Evolutionary conservation across 2,888 invertebrate species (phyloP).

Genomic region (Sarcophaga subvicina): DNA sequence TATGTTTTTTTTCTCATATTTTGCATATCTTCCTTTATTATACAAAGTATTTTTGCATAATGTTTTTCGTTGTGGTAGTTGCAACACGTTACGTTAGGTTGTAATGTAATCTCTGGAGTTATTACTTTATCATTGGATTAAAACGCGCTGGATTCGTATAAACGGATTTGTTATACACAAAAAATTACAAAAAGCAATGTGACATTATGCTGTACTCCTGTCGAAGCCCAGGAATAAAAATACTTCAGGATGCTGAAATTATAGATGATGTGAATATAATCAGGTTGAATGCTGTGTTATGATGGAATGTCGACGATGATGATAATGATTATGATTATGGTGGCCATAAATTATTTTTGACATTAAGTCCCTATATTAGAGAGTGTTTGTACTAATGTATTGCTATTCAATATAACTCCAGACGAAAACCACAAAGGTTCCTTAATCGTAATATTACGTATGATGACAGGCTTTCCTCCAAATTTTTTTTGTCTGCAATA

Average conservation of each 20-base stretch:
- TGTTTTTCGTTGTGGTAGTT: not conserved
- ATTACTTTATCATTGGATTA: no score
- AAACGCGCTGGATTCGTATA: slow-evolving; percentile 68
- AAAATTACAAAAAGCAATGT: slow-evolving; percentile 73
- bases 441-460: slow-evolving; percentile 41
- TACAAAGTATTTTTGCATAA: not conserved
- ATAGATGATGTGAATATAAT: slow-evolving; percentile 2
- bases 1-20: no score
- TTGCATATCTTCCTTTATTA: no score
- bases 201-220: slow-evolving; percentile 23
- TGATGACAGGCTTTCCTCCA: slow-evolving; percentile 35
- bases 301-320: slow-evolving; percentile 34
- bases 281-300: slow-evolving; percentile 35
- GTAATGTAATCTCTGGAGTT: slow-evolving; percentile 53
- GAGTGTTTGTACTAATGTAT: no score
- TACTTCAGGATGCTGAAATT: not conserved
- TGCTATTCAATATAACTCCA: no score
- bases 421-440: no score
- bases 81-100: slow-evolving; percentile 25
- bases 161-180: slow-evolving; percentile 77
- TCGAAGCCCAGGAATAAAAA: not conserved
- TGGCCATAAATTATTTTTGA: slow-evolving; percentile 36
- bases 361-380: no score
- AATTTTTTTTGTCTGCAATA: not conserved
- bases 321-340: slow-evolving; percentile 34